Evolutionary conservation across 1,140 invertebrate genomes (phyloP), one percentile per base, ranked within the genome.

Genomic region (Neodiprion fabricii): DNA sequence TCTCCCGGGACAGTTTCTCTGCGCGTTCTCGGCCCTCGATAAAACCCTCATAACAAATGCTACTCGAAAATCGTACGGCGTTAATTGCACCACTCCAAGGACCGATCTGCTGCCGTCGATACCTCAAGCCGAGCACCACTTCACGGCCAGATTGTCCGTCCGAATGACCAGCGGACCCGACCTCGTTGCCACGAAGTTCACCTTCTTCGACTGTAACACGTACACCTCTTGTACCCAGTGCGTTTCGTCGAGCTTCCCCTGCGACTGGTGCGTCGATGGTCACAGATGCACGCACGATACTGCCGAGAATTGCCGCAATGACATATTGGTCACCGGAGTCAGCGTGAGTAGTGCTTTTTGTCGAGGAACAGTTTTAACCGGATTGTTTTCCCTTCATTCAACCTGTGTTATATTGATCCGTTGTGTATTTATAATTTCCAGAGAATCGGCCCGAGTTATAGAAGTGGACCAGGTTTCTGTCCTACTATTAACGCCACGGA

Each of bases 201-300:
- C 97, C 1, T 99, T 99, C 86, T 99, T 98, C 84, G 97, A 99
- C 86, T 99, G 97, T 88, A 97, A 96, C 83, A 97, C 97, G 7
- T 98, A 99, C 89, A 95, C 93, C 78, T 97, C 96, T 50, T 98
- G 97, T 86, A 97, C 96, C 11, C 94, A 96, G 79, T 98, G 97
- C 87, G 97, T 98, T 1, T 97, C 96, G 23, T 97, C 96, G 3
- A 94, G 93, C 17, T 98, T 97, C 84, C 97, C 96, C 0, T 98
- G 97, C 84, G 96, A 98, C 87, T 98, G 97, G 97, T 99, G 97
- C 88, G 97, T 99, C 7, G 96, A 98, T 84, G 96, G 96, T n/a
- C 97, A 99, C 87, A 91, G 96, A 47, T 99, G 98, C 85, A 99
- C 97, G 1, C 96, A 98, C 83, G 96, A 98, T 85, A 96, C 96